Percentiles rank a stretch among this genome's conserved stretches.
phyloP scores from a whole-genome alignment of 2,113 vertebrate species.

The Cottus gobio region DNA sequence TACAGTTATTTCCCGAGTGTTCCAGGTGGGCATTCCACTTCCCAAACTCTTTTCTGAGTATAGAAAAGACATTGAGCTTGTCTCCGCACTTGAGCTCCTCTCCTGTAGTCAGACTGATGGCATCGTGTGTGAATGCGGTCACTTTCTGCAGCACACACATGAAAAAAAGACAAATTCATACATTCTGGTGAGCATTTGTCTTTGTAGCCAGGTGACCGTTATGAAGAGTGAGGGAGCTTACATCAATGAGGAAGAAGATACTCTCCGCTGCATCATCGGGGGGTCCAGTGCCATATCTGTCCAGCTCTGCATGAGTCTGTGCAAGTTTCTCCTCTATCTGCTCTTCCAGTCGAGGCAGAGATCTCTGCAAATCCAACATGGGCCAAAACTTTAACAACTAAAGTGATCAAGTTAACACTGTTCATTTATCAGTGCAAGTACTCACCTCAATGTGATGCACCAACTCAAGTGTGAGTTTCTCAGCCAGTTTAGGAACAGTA shows the following conservation, averaged over 20 bases:
- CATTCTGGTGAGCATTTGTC: not conserved
- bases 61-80: slow-evolving; percentile 78
- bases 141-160: slow-evolving; percentile 81
- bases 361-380: slow-evolving; percentile 60
- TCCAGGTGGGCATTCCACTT: slow-evolving; percentile 70
- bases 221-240: slow-evolving; percentile 44
- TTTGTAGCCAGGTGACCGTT: not conserved
- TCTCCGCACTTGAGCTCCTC: slow-evolving; percentile 80
- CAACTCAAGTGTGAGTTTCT: slow-evolving; percentile 82
- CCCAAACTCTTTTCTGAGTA: slow-evolving; percentile 81
- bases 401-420: no score
- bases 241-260: slow-evolving; percentile 77
- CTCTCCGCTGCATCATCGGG: slow-evolving; percentile 70
- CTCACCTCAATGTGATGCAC: slow-evolving; percentile 82
- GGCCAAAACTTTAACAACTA: not conserved
- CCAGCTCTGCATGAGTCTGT: slow-evolving; percentile 74
- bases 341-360: slow-evolving; percentile 78
- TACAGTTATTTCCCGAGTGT: slow-evolving; percentile 54
- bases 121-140: slow-evolving; percentile 82
- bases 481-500: slow-evolving; percentile 81
- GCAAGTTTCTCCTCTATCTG: slow-evolving; percentile 80
- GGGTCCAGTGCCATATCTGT: slow-evolving; percentile 77
- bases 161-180: not conserved
- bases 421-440: not conserved
- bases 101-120: slow-evolving; percentile 69